phyloP scores from a whole-genome alignment of 2,888 invertebrate species.

The Rhogogaster chlorosoma region DNA sequence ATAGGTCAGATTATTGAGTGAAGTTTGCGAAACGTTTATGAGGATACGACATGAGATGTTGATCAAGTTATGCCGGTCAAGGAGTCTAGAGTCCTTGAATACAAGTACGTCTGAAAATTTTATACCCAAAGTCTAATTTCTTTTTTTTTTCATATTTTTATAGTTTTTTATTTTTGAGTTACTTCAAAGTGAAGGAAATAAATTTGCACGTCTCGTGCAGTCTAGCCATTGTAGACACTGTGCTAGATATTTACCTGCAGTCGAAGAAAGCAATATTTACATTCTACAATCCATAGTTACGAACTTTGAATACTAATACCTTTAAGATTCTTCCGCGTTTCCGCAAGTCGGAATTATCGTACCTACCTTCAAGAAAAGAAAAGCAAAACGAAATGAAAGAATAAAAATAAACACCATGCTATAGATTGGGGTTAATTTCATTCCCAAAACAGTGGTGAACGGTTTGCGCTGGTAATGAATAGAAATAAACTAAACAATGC shows the following conservation, averaged over 20 bases:
- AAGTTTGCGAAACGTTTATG: background rate
- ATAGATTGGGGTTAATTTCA: background rate
- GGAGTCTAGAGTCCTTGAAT: background rate
- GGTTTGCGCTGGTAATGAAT: background rate
- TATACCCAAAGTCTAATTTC: background rate
- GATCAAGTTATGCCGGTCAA: background rate
- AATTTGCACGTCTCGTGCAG: constrained; percentile 22
- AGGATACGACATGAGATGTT: background rate
- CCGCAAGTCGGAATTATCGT: background rate
- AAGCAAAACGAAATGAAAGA: background rate
- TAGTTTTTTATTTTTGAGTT: background rate
- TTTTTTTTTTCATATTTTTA: background rate
- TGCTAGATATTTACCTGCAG: constrained; percentile 25
- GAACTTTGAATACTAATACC: constrained; percentile 8
- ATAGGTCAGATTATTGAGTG: background rate
- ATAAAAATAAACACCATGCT: background rate
- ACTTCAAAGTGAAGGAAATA: background rate
- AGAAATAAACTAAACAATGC: background rate
- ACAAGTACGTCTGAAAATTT: background rate
- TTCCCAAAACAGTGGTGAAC: background rate
- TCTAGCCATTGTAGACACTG: background rate
- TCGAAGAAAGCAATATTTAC: constrained; percentile 47
- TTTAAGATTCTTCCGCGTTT: background rate
- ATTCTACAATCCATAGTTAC: constrained; percentile 23
- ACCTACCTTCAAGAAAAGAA: background rate